Base-by-base conservation (phyloP, 2,888 invertebrate genomes). In the Dyspetes luteomarginatus region DNA sequence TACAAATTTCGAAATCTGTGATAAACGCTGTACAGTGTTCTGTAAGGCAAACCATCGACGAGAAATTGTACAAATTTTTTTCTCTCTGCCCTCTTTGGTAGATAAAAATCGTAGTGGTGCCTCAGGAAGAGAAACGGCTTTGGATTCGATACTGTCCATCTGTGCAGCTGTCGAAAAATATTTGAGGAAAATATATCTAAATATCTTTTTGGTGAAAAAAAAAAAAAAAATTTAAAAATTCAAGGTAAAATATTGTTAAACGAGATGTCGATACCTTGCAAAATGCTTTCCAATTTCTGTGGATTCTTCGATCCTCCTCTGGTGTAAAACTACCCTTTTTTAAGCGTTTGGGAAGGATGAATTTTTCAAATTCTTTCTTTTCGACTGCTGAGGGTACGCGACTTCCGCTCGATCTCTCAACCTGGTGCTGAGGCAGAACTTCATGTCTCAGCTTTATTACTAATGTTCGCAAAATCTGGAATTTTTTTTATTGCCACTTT, bases 11-110 rank as follows among this genome's bases (percentile, higher is more conserved):
- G 86, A 78, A 91, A 92, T 83, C 90, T 86, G 17, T 89, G 85
- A 77, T 89, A 89, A 55, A 91, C 88, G 71, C 91, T 91, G 56
- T 90, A 90, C n/a, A 92, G 79, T 12, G 87, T 88, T 80, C 92
- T 85, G 24, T 88, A 50, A 26, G 86, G 86, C 43, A 92, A 83
- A 2, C 86, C 89, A 78, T 88, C 78, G 0, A 91, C 91, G 78
- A 92, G 78, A 82, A 90, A 91, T 62, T 90, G 91, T 7, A 89
- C 88, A 83, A 92, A 91, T 58, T 84, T 89, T 15, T 77, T 83
- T 74, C 91, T 85, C 41, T 90, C 83, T 0, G 5, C 55, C 24
- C 76, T 64, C 36, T 71, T 84, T 15, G 84, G 73, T 4, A 88
- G 84, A 28, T 86, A 82, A 19, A 69, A 80, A n/a, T 56, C 56